phyloP scores from a whole-genome alignment of 2,797 vertebrate species.

The Hydrophis major region DNA sequence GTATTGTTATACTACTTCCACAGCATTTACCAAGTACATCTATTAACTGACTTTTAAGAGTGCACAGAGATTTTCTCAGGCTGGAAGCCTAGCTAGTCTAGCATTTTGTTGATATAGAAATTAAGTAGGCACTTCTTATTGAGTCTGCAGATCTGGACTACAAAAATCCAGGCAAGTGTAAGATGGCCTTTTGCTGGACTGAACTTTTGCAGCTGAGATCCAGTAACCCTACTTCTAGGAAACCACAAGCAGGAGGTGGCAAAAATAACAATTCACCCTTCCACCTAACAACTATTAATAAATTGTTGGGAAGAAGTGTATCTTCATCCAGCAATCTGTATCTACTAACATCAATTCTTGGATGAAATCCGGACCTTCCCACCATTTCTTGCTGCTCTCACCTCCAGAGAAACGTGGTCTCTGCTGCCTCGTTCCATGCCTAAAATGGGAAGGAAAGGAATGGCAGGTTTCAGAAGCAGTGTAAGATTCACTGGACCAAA shows the following conservation, averaged over 20 bases:
- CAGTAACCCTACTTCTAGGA: background rate
- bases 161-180: background rate
- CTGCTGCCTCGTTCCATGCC: constrained; percentile 69
- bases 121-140: background rate
- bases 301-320: background rate
- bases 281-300: background rate
- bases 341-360: background rate
- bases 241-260: background rate
- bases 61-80: background rate
- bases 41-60: background rate
- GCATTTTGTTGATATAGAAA: background rate
- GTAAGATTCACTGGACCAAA: background rate
- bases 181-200: background rate
- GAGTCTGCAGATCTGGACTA: background rate
- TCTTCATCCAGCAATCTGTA: background rate
- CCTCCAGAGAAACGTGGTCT: constrained; percentile 74
- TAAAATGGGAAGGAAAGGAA: constrained; percentile 20
- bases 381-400: constrained; percentile 38
- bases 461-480: background rate
- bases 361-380: background rate
- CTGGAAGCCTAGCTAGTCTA: background rate
- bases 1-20: background rate
- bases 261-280: background rate
- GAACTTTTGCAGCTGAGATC: background rate
- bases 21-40: background rate